Evolutionary conservation across 2,888 invertebrate species (phyloP), one percentile per base, ranked within the genome.

Genomic region (Harpalus rufipes): DNA sequence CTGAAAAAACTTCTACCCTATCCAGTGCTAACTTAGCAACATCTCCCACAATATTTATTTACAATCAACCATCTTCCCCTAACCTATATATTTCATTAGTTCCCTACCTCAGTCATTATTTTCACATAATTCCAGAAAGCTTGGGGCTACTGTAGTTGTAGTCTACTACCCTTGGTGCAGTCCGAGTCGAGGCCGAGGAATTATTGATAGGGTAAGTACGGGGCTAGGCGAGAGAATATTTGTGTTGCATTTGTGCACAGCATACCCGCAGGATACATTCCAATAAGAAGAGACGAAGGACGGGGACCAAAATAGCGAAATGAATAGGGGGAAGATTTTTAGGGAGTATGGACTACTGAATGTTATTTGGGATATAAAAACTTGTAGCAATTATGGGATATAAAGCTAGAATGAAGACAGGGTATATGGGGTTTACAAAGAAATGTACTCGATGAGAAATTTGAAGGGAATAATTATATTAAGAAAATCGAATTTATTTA

Each of bases 111-210:
- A 18, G 25, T 74, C 74, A 74, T 74, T 74, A 74, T 74, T 74
- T 74, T 74, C 74, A 74, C 74, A 74, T 74, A 74, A 74, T 74
- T 74, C 51, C 74, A 74, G 44, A 74, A 74, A 74, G 74, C 74
- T 51, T 18, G 51, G n/a, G 44, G 74, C 51, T 44, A 32, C 25
- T 44, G 51, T n/a, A 72, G 72, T 39, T 44, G 51, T n/a, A 72
- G 72, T 39, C 39, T 41, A 41, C 16, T 25, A 63, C 63, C 63
- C 63, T 59, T 25, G 12, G 18, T 32, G 32, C 32, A 32, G 32
- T 25, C 21, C 21, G 39, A 39, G 32, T 14, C 32, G 32, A n/a
- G n/a, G 21, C 63, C 3, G 59, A 7, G 14, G 68, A 68, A 68
- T 68, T 68, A 68, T 68, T 68, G 68, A 68, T 68, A 68, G 32